Conservation (phyloP, 1,140 invertebrate species). For the Diabrotica virgifera region DNA sequence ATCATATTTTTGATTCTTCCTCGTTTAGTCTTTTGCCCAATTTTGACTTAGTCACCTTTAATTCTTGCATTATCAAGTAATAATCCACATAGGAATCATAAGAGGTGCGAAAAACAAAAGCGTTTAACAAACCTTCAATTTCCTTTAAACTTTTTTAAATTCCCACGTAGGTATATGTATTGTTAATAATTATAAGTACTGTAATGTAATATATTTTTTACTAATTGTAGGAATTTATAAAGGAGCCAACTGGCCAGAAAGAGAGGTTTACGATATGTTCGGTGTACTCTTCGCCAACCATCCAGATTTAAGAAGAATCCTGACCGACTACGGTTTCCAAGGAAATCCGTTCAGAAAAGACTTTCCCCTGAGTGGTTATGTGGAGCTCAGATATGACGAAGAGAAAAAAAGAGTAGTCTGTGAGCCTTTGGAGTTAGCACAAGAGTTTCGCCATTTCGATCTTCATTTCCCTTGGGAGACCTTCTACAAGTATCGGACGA, state of each 20-base stretch:
- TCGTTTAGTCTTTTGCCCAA: too few relatives aligned
- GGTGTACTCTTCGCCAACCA: constrained; percentile 51
- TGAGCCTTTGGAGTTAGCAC: constrained; percentile 50
- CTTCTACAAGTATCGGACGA: constrained; percentile 9
- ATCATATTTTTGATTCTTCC: too few relatives aligned
- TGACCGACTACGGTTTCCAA: constrained; percentile 52
- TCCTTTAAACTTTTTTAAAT: too few relatives aligned
- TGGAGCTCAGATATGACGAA: constrained; percentile 49
- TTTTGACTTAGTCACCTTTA: too few relatives aligned
- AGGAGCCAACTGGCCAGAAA: constrained; percentile 48
- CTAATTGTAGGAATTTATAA: constrained; percentile 39
- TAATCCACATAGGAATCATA: too few relatives aligned
- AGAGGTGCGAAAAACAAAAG: too few relatives aligned
- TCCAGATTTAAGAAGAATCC: constrained; percentile 50
- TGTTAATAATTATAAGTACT: too few relatives aligned
- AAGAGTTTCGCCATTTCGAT: constrained; percentile 46
- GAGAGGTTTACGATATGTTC: constrained; percentile 53
- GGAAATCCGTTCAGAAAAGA: constrained; percentile 51
- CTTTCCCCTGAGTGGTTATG: constrained; percentile 50
- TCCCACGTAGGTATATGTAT: too few relatives aligned
- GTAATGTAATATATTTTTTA: too few relatives aligned
- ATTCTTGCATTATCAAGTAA: too few relatives aligned
- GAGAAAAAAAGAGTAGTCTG: constrained; percentile 51
- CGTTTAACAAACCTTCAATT: too few relatives aligned
- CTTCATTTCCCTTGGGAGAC: constrained; percentile 43